phyloP scores from a whole-genome alignment of 2,113 vertebrate species.

The Egretta garzetta region DNA sequence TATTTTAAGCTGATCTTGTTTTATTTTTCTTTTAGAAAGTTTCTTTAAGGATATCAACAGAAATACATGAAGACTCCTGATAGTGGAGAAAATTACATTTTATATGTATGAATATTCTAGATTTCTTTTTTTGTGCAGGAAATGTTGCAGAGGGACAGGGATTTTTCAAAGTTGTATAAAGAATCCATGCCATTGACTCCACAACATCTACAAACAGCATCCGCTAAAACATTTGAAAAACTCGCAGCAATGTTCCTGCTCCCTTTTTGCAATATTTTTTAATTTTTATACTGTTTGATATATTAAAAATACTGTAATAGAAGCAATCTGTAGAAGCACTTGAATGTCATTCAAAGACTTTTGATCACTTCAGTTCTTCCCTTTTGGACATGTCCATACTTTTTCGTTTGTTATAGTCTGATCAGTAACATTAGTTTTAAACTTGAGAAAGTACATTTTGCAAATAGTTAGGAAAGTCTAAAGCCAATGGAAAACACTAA shows the following conservation, averaged over 20 bases:
- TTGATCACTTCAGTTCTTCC: not conserved
- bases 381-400: not conserved
- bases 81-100: not conserved
- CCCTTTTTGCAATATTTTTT: slow-evolving; percentile 3
- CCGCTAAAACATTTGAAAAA: not conserved
- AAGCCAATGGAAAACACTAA: not conserved
- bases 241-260: not conserved
- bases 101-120: not conserved
- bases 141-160: not conserved
- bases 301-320: not conserved
- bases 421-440: not conserved
- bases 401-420: not conserved
- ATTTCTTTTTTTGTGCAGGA: not conserved
- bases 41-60: slow-evolving; percentile 64
- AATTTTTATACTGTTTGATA: not conserved
- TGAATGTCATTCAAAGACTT: not conserved
- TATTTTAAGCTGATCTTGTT: not conserved
- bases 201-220: not conserved
- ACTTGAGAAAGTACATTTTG: not conserved
- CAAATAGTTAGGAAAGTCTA: not conserved
- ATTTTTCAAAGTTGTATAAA: not conserved
- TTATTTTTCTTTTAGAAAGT: slow-evolving; percentile 60
- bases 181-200: not conserved
- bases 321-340: not conserved
- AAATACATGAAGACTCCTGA: slow-evolving; percentile 58